Evolutionary conservation across 2,113 vertebrate species (phyloP).

Genomic region (Hippocampus zosterae): DNA sequence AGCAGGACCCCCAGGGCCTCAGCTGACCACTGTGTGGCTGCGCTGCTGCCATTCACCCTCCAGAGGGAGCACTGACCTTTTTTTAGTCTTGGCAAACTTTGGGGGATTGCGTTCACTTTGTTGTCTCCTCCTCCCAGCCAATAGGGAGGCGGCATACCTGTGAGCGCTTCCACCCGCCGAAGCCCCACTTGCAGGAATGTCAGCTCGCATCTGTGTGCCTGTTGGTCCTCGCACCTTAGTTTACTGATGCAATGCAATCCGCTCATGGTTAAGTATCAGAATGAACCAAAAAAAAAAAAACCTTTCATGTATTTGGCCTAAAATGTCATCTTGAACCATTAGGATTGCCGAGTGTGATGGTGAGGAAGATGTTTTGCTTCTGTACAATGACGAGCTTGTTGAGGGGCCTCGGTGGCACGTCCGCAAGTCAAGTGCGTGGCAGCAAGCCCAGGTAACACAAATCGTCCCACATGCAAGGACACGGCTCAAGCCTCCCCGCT

Average conservation of each 20-base stretch:
- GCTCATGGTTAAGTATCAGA: not conserved
- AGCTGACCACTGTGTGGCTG: constrained; percentile 33
- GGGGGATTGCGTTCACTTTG: not conserved
- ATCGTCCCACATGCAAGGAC: not conserved
- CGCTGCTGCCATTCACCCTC: constrained; percentile 36
- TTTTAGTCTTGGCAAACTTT: not conserved
- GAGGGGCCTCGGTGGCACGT: not conserved
- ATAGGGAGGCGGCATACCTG: constrained; percentile 21
- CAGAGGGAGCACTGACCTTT: constrained; percentile 64
- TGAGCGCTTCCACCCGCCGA: not conserved
- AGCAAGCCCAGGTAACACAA: not conserved
- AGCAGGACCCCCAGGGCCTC: constrained; percentile 73
- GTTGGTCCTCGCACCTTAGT: not conserved
- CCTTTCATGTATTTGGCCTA: not conserved
- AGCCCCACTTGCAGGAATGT: constrained; percentile 8
- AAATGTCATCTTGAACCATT: not conserved
- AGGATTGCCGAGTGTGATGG: not conserved
- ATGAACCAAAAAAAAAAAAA: not conserved
- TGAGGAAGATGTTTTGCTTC: not conserved
- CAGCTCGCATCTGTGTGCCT: not conserved
- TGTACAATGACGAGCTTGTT: not conserved
- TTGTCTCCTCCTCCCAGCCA: constrained; percentile 11
- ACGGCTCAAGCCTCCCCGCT: not conserved
- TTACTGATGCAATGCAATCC: not conserved
- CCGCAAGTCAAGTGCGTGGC: not conserved